Evolutionary conservation across 2,113 vertebrate genomes (phyloP).

Genomic region (Chrysochloris asiatica): DNA sequence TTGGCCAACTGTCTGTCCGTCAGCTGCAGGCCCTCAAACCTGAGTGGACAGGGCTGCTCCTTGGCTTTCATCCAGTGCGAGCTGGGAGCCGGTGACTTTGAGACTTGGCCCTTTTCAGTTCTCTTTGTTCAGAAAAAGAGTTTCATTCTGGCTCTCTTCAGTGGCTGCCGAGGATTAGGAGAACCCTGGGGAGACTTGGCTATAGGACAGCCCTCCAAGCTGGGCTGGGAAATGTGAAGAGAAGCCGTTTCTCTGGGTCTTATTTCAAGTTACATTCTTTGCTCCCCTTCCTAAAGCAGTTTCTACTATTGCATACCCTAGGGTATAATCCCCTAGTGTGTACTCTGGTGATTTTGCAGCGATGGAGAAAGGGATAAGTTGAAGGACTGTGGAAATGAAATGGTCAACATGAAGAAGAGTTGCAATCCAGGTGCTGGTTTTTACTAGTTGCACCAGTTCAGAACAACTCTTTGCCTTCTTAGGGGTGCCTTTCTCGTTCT

Average conservation of each 20-base stretch:
- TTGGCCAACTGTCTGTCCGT: conserved; percentile 59
- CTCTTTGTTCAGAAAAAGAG: conserved; percentile 73
- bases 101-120: conserved; percentile 77
- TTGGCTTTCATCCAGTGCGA: conserved; percentile 73
- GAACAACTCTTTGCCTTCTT: conserved; percentile 26
- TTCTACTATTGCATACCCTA: conserved; percentile 65
- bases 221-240: conserved; percentile 71
- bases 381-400: conserved; percentile 50
- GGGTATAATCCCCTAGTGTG: conserved; percentile 46
- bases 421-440: neutral
- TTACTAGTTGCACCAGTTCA: neutral
- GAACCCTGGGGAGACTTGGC: conserved; percentile 74
- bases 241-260: conserved; percentile 62
- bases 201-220: conserved; percentile 69
- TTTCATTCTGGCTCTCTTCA: conserved; percentile 72
- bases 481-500: conserved; percentile 42
- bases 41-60: too few species aligned
- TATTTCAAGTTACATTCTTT: conserved; percentile 64
- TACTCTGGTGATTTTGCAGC: conserved; percentile 60
- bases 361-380: conserved; percentile 48
- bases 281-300: conserved; percentile 43
- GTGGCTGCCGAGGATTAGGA: conserved; percentile 72
- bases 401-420: conserved; percentile 43
- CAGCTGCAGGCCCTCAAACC: neutral
- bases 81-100: conserved; percentile 75